These are phyloP conservation scores for Oryctes rhinoceros DNA, from an alignment of 1,140 invertebrate species.

Conservation along the genomic window DNA sequence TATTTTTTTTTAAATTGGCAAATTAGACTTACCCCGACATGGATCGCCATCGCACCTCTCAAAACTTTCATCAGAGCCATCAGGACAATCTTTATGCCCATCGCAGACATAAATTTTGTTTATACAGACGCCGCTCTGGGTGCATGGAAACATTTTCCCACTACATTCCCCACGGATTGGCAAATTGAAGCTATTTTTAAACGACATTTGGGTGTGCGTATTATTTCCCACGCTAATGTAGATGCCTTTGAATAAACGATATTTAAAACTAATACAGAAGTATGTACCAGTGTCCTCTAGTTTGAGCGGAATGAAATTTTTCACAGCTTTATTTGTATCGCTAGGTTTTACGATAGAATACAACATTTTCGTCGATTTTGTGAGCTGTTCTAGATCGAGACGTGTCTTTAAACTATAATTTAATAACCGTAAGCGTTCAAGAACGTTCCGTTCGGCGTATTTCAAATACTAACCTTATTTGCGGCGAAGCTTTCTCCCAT, in stretches of 20 bases:
- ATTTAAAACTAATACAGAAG: slow-evolving; percentile 56
- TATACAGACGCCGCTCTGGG: slow-evolving; percentile 66
- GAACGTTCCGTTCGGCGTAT: not conserved
- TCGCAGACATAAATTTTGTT: slow-evolving; percentile 71
- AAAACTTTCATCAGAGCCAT: slow-evolving; percentile 64
- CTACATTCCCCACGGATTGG: slow-evolving; percentile 47
- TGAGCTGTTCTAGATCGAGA: not conserved
- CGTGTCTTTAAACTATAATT: slow-evolving; percentile 15
- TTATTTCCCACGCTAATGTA: slow-evolving; percentile 48
- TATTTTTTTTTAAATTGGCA: not conserved
- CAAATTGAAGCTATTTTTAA: slow-evolving; percentile 1
- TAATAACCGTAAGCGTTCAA: not conserved
- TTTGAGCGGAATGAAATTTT: slow-evolving; percentile 53
- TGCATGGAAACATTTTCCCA: slow-evolving; percentile 56
- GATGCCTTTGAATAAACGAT: slow-evolving; percentile 52
- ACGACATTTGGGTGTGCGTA: not conserved
- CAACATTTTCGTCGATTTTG: not conserved
- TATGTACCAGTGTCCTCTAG: slow-evolving; percentile 55
- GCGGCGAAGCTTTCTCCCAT: slow-evolving; percentile 21
- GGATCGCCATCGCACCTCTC: slow-evolving; percentile 64
- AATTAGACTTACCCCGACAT: slow-evolving; percentile 60
- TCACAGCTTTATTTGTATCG: slow-evolving; percentile 51
- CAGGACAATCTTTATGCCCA: slow-evolving; percentile 70
- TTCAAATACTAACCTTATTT: slow-evolving; percentile 34
- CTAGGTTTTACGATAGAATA: slow-evolving; percentile 18